These are phyloP conservation scores for Myoxocephalus aenaeus DNA, from an alignment of 2,797 vertebrate genomes.

Conservation along the genomic window DNA sequence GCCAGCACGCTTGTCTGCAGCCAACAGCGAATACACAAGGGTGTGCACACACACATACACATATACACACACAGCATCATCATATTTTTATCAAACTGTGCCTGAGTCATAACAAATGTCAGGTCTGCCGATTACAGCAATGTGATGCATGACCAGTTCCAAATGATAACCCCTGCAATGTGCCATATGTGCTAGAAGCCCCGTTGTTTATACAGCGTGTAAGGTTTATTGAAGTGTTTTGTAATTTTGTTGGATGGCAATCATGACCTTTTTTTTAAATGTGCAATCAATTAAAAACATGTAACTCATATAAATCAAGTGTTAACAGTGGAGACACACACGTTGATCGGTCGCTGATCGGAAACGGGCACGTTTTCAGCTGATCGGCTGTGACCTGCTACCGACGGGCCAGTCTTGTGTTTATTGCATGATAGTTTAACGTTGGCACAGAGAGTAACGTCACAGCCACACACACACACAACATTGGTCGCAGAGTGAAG, in stretches of 20 bases:
- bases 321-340: neutral
- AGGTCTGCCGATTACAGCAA: slow-evolving; percentile 58
- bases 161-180: slow-evolving; percentile 58
- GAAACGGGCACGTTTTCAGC: neutral
- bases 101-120: slow-evolving; percentile 74
- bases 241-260: slow-evolving; percentile 6
- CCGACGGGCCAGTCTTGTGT: neutral
- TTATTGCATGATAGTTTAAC: neutral
- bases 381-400: neutral
- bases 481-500: neutral
- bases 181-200: slow-evolving; percentile 47
- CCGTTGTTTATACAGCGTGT: slow-evolving; percentile 27
- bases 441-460: neutral
- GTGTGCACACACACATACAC: slow-evolving; percentile 3
- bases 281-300: neutral
- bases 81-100: slow-evolving; percentile 64
- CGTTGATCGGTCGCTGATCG: too few species aligned
- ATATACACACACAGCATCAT: slow-evolving; percentile 5
- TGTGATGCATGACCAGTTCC: slow-evolving; percentile 51
- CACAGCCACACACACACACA: neutral
- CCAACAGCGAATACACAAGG: slow-evolving; percentile 47
- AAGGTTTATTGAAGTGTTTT: slow-evolving; percentile 27
- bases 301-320: neutral
- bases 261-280: neutral
- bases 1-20: slow-evolving; percentile 59